Percentiles rank a stretch among this genome's conserved stretches.
These are phyloP conservation scores for Platerodrilus igneus DNA, from an alignment of 2,888 invertebrate genomes.

Conservation along the genomic window DNA sequence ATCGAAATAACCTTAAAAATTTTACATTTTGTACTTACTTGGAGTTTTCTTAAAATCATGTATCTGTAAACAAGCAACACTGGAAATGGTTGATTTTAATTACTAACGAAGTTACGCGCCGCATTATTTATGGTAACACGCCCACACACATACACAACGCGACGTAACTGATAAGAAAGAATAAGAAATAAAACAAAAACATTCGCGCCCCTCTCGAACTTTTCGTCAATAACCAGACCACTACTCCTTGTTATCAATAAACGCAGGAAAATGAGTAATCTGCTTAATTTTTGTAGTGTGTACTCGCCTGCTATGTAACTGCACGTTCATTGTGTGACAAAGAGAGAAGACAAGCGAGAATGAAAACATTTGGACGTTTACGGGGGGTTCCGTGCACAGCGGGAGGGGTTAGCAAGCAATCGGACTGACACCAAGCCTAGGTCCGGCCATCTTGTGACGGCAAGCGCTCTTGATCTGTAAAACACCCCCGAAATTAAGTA, in stretches of 20 bases:
- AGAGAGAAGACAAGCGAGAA: conserved; percentile 48
- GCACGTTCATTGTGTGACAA: conserved; percentile 44
- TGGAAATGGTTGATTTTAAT: too few species aligned
- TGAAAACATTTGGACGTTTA: conserved; percentile 48
- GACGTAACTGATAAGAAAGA: background rate
- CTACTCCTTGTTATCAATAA: conserved; percentile 32
- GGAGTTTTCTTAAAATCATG: too few species aligned
- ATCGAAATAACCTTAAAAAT: too few species aligned
- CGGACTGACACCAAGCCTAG: conserved; percentile 49
- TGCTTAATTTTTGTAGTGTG: conserved; percentile 46
- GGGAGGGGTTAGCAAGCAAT: conserved; percentile 43
- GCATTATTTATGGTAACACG: too few species aligned
- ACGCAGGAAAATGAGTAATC: conserved; percentile 45
- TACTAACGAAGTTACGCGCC: too few species aligned
- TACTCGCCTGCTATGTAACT: conserved; percentile 47
- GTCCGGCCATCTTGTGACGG: conserved; percentile 51
- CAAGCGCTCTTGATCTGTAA: conserved; percentile 44
- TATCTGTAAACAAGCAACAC: too few species aligned
- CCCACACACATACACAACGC: conserved; percentile 5
- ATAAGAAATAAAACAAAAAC: conserved; percentile 6
- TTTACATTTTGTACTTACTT: too few species aligned
- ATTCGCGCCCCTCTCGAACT: conserved; percentile 15
- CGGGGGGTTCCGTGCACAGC: conserved; percentile 48
- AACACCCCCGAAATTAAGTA: conserved; percentile 41
- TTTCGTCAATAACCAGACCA: conserved; percentile 20